Conservation (phyloP, 2,797 vertebrate species). For the Chiloscyllium punctatum region DNA sequence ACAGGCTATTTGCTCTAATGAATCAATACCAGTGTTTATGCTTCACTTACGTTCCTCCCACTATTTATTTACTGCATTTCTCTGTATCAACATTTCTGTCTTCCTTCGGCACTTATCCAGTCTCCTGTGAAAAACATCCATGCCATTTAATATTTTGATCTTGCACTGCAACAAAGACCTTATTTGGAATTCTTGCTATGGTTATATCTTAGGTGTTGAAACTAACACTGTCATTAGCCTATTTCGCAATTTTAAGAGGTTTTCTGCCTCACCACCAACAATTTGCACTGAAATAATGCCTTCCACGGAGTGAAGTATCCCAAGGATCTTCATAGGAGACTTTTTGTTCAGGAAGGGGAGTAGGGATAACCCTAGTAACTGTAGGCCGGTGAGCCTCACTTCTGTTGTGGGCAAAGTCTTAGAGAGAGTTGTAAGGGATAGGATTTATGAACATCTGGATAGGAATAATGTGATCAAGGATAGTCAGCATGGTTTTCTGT, state of each 20-base stretch:
- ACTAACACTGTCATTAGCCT: neutral
- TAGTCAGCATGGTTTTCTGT: too few species aligned
- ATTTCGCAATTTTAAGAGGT: neutral
- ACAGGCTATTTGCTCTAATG: neutral
- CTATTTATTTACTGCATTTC: neutral
- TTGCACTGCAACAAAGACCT: neutral
- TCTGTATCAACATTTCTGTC: neutral
- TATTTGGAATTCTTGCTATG: neutral
- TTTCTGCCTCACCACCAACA: neutral
- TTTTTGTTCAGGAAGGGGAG: too few species aligned
- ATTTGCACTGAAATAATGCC: too few species aligned
- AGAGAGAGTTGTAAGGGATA: too few species aligned
- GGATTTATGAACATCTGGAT: too few species aligned
- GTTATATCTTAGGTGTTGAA: neutral
- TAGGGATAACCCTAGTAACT: too few species aligned
- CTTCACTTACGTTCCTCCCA: neutral
- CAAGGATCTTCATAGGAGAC: too few species aligned
- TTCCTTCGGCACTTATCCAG: neutral
- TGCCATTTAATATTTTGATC: neutral
- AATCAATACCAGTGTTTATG: neutral
- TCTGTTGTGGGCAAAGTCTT: too few species aligned
- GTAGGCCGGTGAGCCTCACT: too few species aligned
- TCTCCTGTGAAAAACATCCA: neutral
- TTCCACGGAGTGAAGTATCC: too few species aligned
- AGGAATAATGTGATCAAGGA: too few species aligned